phyloP scores from a whole-genome alignment of 2,113 vertebrate species.

The Coracopsis vasa region DNA sequence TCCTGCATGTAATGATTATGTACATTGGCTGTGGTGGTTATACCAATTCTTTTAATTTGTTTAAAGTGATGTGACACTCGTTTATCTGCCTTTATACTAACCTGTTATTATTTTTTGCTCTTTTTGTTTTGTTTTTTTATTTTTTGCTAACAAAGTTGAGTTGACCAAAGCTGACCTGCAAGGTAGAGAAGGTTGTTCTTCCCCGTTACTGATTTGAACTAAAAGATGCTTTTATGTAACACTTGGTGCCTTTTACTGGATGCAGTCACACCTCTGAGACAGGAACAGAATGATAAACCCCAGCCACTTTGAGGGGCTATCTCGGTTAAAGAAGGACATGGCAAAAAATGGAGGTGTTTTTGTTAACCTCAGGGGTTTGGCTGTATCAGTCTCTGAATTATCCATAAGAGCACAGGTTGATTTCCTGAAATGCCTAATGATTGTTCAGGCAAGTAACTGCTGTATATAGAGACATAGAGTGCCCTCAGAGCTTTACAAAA shows the following conservation, averaged over 20 bases:
- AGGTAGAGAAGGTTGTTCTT: conserved; percentile 91
- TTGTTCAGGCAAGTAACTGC: not conserved
- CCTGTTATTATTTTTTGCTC: conserved; percentile 81
- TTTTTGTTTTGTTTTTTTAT: conserved; percentile 76
- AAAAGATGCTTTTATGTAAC: conserved; percentile 81
- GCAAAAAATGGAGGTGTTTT: not conserved
- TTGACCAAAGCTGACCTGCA: conserved; percentile 99
- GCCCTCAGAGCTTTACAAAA: not conserved
- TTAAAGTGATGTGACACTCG: conserved; percentile 46
- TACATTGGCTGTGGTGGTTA: conserved; percentile 22
- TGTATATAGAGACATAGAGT: not conserved
- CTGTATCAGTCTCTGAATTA: conserved; percentile 1
- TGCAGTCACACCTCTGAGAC: conserved; percentile 71
- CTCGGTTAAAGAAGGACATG: not conserved
- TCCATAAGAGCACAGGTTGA: not conserved
- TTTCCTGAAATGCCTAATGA: conserved; percentile 27
- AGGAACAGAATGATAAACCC: conserved; percentile 14
- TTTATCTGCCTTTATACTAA: conserved; percentile 81
- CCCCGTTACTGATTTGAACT: conserved; percentile 75
- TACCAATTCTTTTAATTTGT: conserved; percentile 40
- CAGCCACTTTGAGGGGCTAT: not conserved
- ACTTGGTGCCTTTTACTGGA: conserved; percentile 69
- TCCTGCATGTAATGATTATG: conserved; percentile 5
- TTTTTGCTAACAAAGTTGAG: conserved; percentile 93
- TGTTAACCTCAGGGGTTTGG: conserved; percentile 44